Base-by-base conservation (phyloP, 2,797 vertebrate species). In the Chaetodon trifasciatus region DNA sequence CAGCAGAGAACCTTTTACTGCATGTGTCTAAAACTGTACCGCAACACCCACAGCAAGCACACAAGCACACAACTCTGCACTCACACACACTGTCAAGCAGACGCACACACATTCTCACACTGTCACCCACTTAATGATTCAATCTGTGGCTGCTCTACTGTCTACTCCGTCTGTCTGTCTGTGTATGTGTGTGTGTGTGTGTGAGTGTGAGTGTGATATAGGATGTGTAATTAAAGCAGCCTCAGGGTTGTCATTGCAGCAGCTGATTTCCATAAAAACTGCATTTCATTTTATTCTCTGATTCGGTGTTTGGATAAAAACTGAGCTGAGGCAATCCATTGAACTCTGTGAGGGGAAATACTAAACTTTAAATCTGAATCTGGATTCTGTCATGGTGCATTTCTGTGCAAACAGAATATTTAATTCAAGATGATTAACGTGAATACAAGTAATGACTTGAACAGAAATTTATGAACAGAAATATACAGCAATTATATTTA, bases 121-220 rank as follows among this genome's bases (percentile, higher is more conserved):
- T 80, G 79, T 83, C 88, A 70, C 66, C 42, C 66, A 79, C 70
- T 71, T 67, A 79, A 85, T 74, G 80, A 85, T 80, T 91, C 70
- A 77, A 71, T 86, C 47, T 74, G 56, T 37, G 17, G 60, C 56
- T 64, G 75, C 28, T 69, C 52, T 24, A 13, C 62, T 63, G 64
- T 46, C 47, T 70, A 10, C n/a, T 71, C 17, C 37, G 42, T 79
- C 8, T 23, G 15, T 60, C 21, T 79, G 6, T 23, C 13, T 60
- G 2, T 19, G 17, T 13, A 2, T 32, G 32, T 73, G 15, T 37
- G 32, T 55, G 70, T 70, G 40, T 49, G 19, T 46, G 7, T 70
- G 23, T 62, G 70, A 21, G 61, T 57, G 32, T 50, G 44, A 40
- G 57, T 42, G 49, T 47, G 16, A 76, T 78, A 60, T 39, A 13